Evolutionary conservation across 2,888 invertebrate genomes (phyloP).

Genomic region (Chrysomela aeneicollis): DNA sequence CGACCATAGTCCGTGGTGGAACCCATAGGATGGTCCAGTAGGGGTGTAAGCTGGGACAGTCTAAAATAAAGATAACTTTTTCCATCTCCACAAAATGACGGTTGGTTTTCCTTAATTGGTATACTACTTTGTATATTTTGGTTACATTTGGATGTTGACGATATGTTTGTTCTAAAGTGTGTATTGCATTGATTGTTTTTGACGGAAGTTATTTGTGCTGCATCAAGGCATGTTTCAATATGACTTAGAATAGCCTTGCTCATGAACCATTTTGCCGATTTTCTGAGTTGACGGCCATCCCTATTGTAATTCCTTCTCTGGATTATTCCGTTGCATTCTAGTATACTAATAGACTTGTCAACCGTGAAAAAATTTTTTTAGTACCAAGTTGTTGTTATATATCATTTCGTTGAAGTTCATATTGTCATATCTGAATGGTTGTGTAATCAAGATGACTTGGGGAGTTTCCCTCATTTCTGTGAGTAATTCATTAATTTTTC

Average conservation of each 20-base stretch:
- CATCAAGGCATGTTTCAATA: constrained; percentile 12
- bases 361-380: constrained; percentile 16
- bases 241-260: constrained; percentile 13
- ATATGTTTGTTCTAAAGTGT: constrained; percentile 9
- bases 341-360: constrained; percentile 9
- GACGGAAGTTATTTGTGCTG: constrained; percentile 2
- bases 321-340: constrained; percentile 16
- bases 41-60: not conserved
- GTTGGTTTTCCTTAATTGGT: constrained; percentile 8
- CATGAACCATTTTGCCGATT: constrained; percentile 10
- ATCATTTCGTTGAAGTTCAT: constrained; percentile 12
- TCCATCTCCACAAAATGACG: constrained; percentile 12
- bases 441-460: constrained; percentile 13
- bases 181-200: constrained; percentile 12
- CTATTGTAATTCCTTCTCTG: constrained; percentile 13
- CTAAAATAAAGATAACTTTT: constrained; percentile 13
- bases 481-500: constrained; percentile 10
- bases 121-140: constrained; percentile 5
- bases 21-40: constrained; percentile 10
- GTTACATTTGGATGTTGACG: constrained; percentile 8
- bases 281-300: constrained; percentile 2
- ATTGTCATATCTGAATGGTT: constrained; percentile 17
- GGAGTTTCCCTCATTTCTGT: constrained; percentile 10
- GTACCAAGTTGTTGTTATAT: constrained; percentile 14
- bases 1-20: too few species aligned